Evolutionary conservation across 2,113 vertebrate species (phyloP).

Genomic region (Rhinopomastus cyanomelas): DNA sequence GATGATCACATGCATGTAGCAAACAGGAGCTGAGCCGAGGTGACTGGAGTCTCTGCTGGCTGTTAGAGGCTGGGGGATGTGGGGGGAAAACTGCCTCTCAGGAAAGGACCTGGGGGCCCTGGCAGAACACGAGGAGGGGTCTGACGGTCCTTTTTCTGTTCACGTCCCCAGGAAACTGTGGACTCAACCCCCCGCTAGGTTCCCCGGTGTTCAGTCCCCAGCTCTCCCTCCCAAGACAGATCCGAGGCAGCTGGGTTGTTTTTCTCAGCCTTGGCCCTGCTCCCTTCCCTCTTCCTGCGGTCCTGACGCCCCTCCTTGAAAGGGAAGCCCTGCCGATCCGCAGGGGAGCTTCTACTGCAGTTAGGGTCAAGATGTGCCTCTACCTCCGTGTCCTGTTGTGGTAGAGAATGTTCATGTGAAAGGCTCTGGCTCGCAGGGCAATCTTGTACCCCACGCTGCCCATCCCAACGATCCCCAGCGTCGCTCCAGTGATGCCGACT

Average conservation of each 20-base stretch:
- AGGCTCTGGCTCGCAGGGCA: slow-evolving; percentile 57
- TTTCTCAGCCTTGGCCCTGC: neutral
- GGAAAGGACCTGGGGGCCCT: too few species aligned
- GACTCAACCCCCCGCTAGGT: neutral
- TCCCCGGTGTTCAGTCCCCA: neutral
- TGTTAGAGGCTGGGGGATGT: neutral
- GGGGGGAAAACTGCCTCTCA: too few species aligned
- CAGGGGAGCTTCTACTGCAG: neutral
- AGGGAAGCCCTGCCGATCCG: neutral
- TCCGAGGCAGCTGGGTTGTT: neutral
- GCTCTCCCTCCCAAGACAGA: neutral
- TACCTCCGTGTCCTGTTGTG: slow-evolving; percentile 68
- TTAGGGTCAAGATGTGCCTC: neutral
- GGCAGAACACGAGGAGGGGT: too few species aligned
- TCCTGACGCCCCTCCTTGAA: neutral
- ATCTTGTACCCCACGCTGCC: slow-evolving; percentile 64
- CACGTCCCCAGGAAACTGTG: neutral
- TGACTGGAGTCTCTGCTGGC: neutral
- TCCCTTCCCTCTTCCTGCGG: neutral
- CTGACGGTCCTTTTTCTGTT: neutral
- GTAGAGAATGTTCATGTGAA: slow-evolving; percentile 73
- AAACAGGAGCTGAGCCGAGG: neutral
- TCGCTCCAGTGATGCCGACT: slow-evolving; percentile 54
- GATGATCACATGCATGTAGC: neutral
- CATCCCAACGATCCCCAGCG: slow-evolving; percentile 70